Conservation (phyloP, 2,888 invertebrate species). For the Drosophila peninsularis region DNA sequence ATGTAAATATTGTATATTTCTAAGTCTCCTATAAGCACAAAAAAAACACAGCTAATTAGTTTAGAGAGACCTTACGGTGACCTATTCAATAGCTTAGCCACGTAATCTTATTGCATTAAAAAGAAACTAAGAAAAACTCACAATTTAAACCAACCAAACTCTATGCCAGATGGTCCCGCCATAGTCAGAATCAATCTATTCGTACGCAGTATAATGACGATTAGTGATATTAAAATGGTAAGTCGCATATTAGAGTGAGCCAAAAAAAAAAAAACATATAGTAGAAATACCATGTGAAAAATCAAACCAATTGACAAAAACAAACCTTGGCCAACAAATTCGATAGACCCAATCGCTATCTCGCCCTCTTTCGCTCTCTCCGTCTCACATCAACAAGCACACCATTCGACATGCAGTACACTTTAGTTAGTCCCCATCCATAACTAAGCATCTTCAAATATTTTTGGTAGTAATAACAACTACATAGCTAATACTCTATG, state of each 20-base stretch:
- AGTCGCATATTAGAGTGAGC: slow-evolving; percentile 86
- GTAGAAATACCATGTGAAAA: background rate
- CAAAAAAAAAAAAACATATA: background rate
- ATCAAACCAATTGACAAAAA: slow-evolving; percentile 22
- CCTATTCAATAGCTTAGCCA: slow-evolving; percentile 53
- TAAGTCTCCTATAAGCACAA: slow-evolving; percentile 48
- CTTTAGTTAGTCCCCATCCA: slow-evolving; percentile 18
- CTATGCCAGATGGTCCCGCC: slow-evolving; percentile 94
- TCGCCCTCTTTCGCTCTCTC: slow-evolving; percentile 8
- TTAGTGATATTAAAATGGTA: slow-evolving; percentile 99
- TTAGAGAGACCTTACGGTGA: slow-evolving; percentile 26
- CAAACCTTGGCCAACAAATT: slow-evolving; percentile 37
- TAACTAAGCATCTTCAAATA: slow-evolving; percentile 29
- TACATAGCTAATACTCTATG: slow-evolving; percentile 45
- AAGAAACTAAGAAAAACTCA: slow-evolving; percentile 39
- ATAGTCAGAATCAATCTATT: slow-evolving; percentile 98
- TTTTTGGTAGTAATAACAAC: slow-evolving; percentile 41
- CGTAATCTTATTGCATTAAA: slow-evolving; percentile 25
- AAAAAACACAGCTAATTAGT: slow-evolving; percentile 23
- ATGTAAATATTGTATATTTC: slow-evolving; percentile 21
- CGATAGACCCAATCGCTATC: slow-evolving; percentile 34
- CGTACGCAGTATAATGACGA: slow-evolving; percentile 98
- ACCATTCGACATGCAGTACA: slow-evolving; percentile 46
- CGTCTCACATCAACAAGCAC: slow-evolving; percentile 37
- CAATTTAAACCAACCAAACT: slow-evolving; percentile 78